Conservation (phyloP, 2,888 invertebrate species). For the Notocelia uddmanniana region DNA sequence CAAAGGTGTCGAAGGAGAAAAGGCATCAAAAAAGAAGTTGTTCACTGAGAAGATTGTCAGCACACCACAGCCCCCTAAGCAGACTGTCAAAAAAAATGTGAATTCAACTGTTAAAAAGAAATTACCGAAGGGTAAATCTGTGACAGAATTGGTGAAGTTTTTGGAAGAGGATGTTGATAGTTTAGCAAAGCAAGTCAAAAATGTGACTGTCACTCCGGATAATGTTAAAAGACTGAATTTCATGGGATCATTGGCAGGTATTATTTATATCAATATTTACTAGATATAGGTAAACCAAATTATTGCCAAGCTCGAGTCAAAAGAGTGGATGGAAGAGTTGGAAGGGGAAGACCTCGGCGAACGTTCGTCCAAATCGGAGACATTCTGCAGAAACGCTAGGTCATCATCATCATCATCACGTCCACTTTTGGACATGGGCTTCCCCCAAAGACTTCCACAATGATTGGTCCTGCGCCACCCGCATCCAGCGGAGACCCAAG, state of each 20-base stretch:
- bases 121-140: constrained; percentile 65
- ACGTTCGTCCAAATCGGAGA: too few relatives aligned
- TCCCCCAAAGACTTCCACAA: too few relatives aligned
- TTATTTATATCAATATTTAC: too few relatives aligned
- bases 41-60: constrained; percentile 72
- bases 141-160: constrained; percentile 71
- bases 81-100: constrained; percentile 58
- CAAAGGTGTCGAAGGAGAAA: constrained; percentile 61
- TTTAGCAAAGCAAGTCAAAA: constrained; percentile 62
- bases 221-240: constrained; percentile 74
- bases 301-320: too few relatives aligned
- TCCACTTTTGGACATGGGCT: too few relatives aligned
- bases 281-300: too few relatives aligned
- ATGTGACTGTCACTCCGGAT: constrained; percentile 58
- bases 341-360: too few relatives aligned
- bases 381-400: too few relatives aligned
- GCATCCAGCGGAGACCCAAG: too few relatives aligned
- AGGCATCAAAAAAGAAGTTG: constrained; percentile 72
- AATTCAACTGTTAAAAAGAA: constrained; percentile 69
- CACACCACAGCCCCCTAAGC: constrained; percentile 68
- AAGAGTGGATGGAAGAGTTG: too few relatives aligned
- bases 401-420: too few relatives aligned
- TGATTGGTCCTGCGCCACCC: too few relatives aligned
- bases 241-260: constrained; percentile 86
- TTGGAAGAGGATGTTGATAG: constrained; percentile 62